Conservation (phyloP, 2,888 invertebrate species). For the Neoitamus cyanurus region DNA sequence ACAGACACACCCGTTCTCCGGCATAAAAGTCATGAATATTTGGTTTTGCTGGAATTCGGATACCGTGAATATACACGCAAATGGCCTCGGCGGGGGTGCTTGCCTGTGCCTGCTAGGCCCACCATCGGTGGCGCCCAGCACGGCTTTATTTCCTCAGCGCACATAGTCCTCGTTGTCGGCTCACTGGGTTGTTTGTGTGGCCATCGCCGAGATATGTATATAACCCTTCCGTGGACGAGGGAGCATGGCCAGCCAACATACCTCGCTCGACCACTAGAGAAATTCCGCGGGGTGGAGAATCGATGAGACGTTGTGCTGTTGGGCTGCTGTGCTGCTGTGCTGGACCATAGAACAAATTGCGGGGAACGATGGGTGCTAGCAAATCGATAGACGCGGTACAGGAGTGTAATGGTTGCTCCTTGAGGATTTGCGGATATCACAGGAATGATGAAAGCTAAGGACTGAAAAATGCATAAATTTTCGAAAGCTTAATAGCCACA, state of each 20-base stretch:
- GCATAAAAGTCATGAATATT: conserved; percentile 44
- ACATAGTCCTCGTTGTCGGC: neutral
- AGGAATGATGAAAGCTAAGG: neutral
- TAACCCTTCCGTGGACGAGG: conserved; percentile 10
- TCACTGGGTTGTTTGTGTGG: conserved; percentile 31
- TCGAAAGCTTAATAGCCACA: neutral
- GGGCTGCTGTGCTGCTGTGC: neutral
- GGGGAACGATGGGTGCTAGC: neutral
- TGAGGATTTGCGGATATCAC: neutral
- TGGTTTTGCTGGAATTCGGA: conserved; percentile 40
- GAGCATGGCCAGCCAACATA: neutral
- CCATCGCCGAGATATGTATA: conserved; percentile 15
- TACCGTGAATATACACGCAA: neutral
- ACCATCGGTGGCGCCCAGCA: neutral
- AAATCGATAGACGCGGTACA: conserved; percentile 25
- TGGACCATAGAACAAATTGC: conserved; percentile 10
- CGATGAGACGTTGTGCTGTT: neutral
- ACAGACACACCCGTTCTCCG: conserved; percentile 9
- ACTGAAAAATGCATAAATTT: conserved; percentile 14
- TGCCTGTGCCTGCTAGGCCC: neutral
- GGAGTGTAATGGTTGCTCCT: neutral
- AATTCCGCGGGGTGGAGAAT: neutral
- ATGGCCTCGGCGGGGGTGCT: neutral
- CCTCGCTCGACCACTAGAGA: conserved; percentile 13
- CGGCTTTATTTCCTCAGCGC: neutral